Evolutionary conservation across 2,113 vertebrate genomes (phyloP).

Genomic region (Naja naja): DNA sequence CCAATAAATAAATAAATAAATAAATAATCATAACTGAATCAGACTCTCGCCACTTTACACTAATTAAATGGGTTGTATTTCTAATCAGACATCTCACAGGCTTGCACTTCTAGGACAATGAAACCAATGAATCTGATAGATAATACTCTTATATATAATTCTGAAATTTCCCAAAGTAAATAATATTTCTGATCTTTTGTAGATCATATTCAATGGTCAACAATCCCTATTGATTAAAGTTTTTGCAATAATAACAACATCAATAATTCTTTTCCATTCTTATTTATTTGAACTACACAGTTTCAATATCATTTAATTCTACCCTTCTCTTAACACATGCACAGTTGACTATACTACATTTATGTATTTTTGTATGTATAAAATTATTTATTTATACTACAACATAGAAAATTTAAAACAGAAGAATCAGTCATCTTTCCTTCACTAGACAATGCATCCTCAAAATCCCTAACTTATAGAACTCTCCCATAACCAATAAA

Average conservation of each 20-base stretch:
- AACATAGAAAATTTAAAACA: not conserved
- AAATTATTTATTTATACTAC: not conserved
- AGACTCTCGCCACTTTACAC: not conserved
- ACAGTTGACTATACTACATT: not conserved
- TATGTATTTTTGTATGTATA: not conserved
- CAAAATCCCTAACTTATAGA: not conserved
- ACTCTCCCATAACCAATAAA: not conserved
- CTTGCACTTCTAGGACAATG: not conserved
- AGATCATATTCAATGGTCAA: not conserved
- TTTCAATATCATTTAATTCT: not conserved
- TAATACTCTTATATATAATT: no score
- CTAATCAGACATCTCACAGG: not conserved
- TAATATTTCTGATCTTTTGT: no score
- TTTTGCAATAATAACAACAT: not conserved
- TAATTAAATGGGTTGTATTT: not conserved
- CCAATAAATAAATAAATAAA: no score
- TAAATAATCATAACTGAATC: not conserved
- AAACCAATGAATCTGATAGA: not conserved
- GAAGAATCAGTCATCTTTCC: not conserved
- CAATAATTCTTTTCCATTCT: not conserved
- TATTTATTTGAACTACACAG: not conserved
- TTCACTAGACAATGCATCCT: fast-evolving
- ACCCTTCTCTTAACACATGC: not conserved
- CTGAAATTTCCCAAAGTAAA: not conserved
- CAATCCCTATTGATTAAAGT: not conserved